Base-by-base conservation (phyloP, 2,797 vertebrate species). In the Leuciscus waleckii region DNA sequence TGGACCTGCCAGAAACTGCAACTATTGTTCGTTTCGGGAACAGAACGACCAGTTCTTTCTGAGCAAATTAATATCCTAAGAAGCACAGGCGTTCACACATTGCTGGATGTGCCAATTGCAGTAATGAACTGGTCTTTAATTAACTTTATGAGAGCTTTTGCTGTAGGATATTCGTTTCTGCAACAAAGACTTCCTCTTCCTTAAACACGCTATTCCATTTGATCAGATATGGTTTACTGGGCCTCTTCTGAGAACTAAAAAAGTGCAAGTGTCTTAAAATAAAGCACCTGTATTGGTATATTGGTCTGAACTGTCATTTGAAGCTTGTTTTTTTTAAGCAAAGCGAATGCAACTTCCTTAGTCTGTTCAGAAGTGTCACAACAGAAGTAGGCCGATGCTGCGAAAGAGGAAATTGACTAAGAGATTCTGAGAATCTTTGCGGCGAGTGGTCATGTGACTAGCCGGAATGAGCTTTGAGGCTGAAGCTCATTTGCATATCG, bases 361-460 rank as follows among this genome's bases (percentile, higher is more conserved):
- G 56, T 78, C 49, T 69, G 5, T 69, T 79, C 11, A 54, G 6
- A 86, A 39, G 83, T 86, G 88, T 90, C 61, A 81, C 85, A 84
- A 70, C 80, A 84, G 39, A 86, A 85, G 83, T 86, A 73, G 86
- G 88, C 84, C 69, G 73, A 87, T 86, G 76, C 88, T 84, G 69
- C 81, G 49, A 89, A 92, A 91, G 87, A 92, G 91, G 91, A 93
- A 92, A 90, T 91, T 91, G 91, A 90, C 89, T 88, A 86, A 92
- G 89, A 86, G 88, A 87, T 95, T 95, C 94, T 94, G 85, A 93
- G 95, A 95, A 95, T 89, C 79, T 61, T 71, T 63, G 89, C 32
- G 89, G 93, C 87, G 37, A 82, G 49, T 26, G 61, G 85, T 90
- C 96, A 96, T 90, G 94, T 96, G 96, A 97, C 94, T 95, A 95